These are phyloP conservation scores for Hylia prasina DNA, from an alignment of 2,113 vertebrate species.

Conservation along the genomic window DNA sequence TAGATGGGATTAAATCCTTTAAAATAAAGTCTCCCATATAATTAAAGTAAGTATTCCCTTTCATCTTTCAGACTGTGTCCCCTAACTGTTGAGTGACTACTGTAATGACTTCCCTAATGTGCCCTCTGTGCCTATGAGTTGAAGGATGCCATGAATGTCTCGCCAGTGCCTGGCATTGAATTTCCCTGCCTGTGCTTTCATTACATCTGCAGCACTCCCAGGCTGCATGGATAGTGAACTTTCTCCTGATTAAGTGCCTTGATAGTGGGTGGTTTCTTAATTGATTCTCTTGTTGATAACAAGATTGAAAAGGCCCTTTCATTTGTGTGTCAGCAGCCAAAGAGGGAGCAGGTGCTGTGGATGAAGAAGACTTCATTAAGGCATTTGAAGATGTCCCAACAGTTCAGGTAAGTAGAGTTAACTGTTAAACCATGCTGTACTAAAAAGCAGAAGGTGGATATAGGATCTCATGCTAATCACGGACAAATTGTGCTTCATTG, in stretches of 20 bases:
- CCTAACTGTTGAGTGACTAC: background rate
- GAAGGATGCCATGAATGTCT: background rate
- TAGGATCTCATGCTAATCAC: background rate
- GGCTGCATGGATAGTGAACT: background rate
- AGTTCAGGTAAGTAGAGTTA: conserved; percentile 77
- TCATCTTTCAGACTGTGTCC: conserved; percentile 12
- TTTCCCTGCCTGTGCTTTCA: background rate
- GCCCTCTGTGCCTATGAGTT: background rate
- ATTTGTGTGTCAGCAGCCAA: conserved; percentile 75
- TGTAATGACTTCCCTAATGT: conserved; percentile 19
- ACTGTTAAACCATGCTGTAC: background rate
- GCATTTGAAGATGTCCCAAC: conserved; percentile 93
- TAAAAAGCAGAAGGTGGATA: background rate
- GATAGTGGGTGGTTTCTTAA: background rate
- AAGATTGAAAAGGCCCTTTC: conserved; percentile 15
- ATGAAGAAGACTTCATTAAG: conserved; percentile 97
- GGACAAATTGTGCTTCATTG: background rate
- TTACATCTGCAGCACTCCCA: background rate
- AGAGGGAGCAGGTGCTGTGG: conserved; percentile 92
- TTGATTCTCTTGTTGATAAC: conserved; percentile 27
- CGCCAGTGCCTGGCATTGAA: background rate
- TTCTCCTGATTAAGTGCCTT: background rate
- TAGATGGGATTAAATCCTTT: conserved; percentile 36
- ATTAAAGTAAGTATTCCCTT: conserved; percentile 39
- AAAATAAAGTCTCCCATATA: conserved; percentile 24